Percentiles rank a stretch among this genome's conserved stretches.
Conservation (phyloP, 2,888 invertebrate species). For the Volucella inanis region DNA sequence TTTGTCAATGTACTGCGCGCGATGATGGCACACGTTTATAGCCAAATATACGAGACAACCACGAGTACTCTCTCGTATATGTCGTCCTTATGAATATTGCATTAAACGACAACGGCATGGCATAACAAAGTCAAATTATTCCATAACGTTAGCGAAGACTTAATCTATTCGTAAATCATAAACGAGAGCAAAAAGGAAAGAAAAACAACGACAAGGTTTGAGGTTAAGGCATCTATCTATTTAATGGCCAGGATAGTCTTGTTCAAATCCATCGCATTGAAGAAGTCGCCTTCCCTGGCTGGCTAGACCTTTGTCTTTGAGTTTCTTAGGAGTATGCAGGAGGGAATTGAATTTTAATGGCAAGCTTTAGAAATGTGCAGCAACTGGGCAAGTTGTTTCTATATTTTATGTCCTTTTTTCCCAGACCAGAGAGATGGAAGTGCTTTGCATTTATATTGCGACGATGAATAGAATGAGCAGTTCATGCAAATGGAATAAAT, state of each 20-base stretch:
- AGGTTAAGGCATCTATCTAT: conserved; percentile 50
- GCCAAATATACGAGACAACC: conserved; percentile 33
- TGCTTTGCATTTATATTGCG: conserved; percentile 72
- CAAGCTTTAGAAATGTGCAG: conserved; percentile 26
- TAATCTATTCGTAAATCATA: conserved; percentile 69
- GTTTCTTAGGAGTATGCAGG: neutral
- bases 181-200: conserved; percentile 6
- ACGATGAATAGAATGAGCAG: conserved; percentile 26
- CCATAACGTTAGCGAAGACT: conserved; percentile 55
- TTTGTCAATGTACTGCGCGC: conserved; percentile 15
- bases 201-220: neutral
- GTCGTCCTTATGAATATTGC: conserved; percentile 62
- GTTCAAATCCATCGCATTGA: conserved; percentile 22
- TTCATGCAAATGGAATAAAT: conserved; percentile 61
- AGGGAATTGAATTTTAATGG: conserved; percentile 40
- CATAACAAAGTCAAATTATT: conserved; percentile 64
- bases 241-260: conserved; percentile 18
- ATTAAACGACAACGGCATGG: conserved; percentile 55
- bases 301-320: conserved; percentile 56
- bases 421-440: conserved; percentile 9
- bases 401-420: conserved; percentile 32
- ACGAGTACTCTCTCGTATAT: neutral
- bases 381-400: conserved; percentile 51
- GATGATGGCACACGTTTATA: conserved; percentile 7
- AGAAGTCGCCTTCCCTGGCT: neutral